Base-by-base conservation (phyloP, 2,888 invertebrate species). In the Icerya purchasi region DNA sequence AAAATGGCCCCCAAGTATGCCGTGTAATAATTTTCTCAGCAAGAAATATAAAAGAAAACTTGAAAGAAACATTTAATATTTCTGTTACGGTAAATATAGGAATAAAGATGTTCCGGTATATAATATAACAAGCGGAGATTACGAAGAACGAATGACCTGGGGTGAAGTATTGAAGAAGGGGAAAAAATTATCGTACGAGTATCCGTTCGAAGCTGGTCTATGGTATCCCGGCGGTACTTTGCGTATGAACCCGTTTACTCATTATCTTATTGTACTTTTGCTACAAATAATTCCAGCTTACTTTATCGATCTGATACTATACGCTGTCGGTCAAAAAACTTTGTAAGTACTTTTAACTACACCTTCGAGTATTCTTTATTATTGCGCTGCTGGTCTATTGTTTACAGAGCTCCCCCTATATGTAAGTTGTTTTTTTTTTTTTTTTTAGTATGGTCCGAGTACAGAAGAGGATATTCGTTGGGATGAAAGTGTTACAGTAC, bases 181-280 rank as follows among this genome's bases (percentile, higher is more conserved):
- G 23, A 75, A 76, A 1, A 67, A 74, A 59, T 76, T 78, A 64
- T 75, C 82, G 0, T 76, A 80, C 62, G 78, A 82, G 66, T 81
- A 82, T 66, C 89, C 90, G 0, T 80, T 86, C 69, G 82, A 84
- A 60, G 76, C 83, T 14, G 80, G 83, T 50, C 75, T 88, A 1
- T 86, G 90, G 82, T 85, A 83, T 70, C 85, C 84, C 0, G 83
- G 83, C 3, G 88, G 87, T 0, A 78, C 80, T 1, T 74, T 82
- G 1, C 85, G 85, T 68, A 77, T 78, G 8, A 84, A 77, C 56
- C 79, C 78, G 67, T 68, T 80, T 1, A 71, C 78, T 5, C 86
- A 87, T 67, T 73, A 77, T 65, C 63, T 85, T 0, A 77, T 80
- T 1, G 76, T 82, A 2, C 75, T 86, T 65, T 79, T 86, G 68